Conservation (phyloP, 2,888 invertebrate species). For the Heteromurus nitidus region DNA sequence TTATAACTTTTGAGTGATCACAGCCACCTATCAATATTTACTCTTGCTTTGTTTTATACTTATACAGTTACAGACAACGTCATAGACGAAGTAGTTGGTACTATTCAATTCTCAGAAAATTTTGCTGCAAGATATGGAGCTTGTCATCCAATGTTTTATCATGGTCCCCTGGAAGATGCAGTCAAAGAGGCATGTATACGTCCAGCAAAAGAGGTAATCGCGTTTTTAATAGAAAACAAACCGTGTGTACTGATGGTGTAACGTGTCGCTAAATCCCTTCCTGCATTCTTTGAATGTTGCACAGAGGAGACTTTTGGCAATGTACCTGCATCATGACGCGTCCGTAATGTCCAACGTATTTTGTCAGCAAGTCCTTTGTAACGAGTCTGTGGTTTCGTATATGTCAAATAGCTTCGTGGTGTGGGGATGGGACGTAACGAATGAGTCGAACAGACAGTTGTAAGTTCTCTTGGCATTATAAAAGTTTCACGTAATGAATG, state of each 20-base stretch:
- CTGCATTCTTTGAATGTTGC: constrained; percentile 74
- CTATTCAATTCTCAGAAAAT: constrained; percentile 89
- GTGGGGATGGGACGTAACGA: constrained; percentile 98
- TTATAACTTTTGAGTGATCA: too few relatives aligned
- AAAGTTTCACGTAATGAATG: not conserved
- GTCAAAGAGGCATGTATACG: constrained; percentile 91
- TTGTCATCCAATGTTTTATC: constrained; percentile 91
- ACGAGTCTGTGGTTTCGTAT: constrained; percentile 92
- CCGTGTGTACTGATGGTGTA: constrained; percentile 4
- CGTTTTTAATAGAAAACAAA: not conserved
- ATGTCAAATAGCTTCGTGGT: constrained; percentile 92
- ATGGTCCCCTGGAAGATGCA: constrained; percentile 92
- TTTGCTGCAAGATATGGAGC: constrained; percentile 91
- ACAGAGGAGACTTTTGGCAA: constrained; percentile 92
- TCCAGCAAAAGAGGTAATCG: constrained; percentile 89
- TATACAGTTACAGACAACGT: constrained; percentile 88
- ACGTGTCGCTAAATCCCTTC: not conserved
- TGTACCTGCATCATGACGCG: constrained; percentile 97
- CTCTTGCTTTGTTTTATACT: constrained; percentile 23
- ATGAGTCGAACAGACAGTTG: constrained; percentile 89
- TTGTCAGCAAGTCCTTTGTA: constrained; percentile 94
- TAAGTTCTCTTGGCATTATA: constrained; percentile 75
- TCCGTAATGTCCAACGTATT: constrained; percentile 97
- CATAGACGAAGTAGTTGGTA: constrained; percentile 89
- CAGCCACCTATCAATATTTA: too few relatives aligned